A percentile compares a stretch with the other conserved stretches of the same genome.
Evolutionary conservation across 2,797 vertebrate species (phyloP).

Genomic region (Scyliorhinus canicula): DNA sequence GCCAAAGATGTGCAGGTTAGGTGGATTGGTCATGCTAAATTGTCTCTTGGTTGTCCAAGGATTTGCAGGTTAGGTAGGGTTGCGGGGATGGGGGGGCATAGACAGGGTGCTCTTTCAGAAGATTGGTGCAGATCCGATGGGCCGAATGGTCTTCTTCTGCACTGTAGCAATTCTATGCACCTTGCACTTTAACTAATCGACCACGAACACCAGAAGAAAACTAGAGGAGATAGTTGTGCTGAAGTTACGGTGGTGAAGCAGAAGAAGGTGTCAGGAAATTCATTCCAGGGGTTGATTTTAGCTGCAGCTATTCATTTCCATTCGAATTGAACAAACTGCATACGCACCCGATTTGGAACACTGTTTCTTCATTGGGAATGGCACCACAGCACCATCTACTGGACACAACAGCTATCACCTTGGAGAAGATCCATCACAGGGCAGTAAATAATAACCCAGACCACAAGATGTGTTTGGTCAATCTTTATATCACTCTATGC

Average conservation of each 20-base stretch:
- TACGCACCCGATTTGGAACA: background rate
- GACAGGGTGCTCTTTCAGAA: too few species aligned
- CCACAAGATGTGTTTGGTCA: background rate
- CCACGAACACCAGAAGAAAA: background rate
- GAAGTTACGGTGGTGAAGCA: background rate
- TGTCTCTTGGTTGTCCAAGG: too few species aligned
- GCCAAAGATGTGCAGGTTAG: too few species aligned
- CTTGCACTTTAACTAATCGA: background rate
- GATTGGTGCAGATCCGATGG: too few species aligned
- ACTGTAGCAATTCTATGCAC: too few species aligned
- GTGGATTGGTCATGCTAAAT: too few species aligned
- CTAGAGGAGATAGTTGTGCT: background rate
- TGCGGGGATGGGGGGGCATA: too few species aligned
- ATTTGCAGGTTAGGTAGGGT: too few species aligned
- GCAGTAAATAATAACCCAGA: background rate
- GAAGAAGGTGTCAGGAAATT: background rate
- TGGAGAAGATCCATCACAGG: background rate
- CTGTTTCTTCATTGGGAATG: background rate
- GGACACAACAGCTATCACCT: background rate
- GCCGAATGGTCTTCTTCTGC: too few species aligned
- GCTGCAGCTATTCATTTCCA: background rate
- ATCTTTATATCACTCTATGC: background rate
- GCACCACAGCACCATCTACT: conserved; percentile 16
- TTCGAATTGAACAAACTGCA: background rate
- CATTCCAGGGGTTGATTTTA: background rate